These are phyloP conservation scores for Corythucha ciliata DNA, from an alignment of 2,888 invertebrate species.

Conservation along the genomic window DNA sequence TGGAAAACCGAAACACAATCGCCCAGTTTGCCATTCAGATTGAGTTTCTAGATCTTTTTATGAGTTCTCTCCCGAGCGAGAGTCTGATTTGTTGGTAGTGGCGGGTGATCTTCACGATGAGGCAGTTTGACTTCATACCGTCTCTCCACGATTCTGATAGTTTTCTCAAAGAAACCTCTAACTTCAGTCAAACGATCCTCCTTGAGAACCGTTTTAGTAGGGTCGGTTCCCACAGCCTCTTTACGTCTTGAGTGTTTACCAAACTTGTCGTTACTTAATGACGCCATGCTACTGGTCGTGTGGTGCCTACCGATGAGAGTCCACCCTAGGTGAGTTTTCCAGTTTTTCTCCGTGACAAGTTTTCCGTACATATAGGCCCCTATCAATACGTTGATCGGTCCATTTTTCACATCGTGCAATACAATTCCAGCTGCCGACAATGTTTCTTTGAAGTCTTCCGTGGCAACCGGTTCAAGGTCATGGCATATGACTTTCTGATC, in stretches of 20 bases:
- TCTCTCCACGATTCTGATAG: conserved; percentile 33
- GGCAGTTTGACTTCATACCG: conserved; percentile 39
- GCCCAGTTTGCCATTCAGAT: conserved; percentile 28
- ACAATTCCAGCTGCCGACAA: not conserved
- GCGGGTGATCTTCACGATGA: conserved; percentile 38
- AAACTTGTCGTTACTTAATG: too few relatives aligned
- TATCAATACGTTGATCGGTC: conserved; percentile 16
- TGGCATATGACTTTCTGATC: conserved; percentile 7
- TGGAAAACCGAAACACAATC: conserved; percentile 35
- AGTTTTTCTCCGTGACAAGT: conserved; percentile 9
- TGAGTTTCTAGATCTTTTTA: conserved; percentile 32
- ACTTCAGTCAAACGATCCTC: conserved; percentile 9
- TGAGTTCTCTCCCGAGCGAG: conserved; percentile 35
- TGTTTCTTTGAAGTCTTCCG: not conserved
- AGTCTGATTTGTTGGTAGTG: conserved; percentile 34
- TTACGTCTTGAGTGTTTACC: too few relatives aligned
- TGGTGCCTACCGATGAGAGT: conserved; percentile 17
- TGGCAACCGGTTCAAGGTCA: conserved; percentile 1
- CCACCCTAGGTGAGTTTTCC: conserved; percentile 17
- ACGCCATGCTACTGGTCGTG: too few relatives aligned
- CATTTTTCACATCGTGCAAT: conserved; percentile 1
- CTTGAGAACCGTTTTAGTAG: conserved; percentile 9
- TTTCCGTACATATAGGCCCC: conserved; percentile 18
- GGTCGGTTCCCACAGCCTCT: conserved; percentile 26
- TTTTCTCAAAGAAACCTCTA: conserved; percentile 29